Base-by-base conservation (phyloP, 1,140 invertebrate genomes). In the Psilanteris sp. region DNA sequence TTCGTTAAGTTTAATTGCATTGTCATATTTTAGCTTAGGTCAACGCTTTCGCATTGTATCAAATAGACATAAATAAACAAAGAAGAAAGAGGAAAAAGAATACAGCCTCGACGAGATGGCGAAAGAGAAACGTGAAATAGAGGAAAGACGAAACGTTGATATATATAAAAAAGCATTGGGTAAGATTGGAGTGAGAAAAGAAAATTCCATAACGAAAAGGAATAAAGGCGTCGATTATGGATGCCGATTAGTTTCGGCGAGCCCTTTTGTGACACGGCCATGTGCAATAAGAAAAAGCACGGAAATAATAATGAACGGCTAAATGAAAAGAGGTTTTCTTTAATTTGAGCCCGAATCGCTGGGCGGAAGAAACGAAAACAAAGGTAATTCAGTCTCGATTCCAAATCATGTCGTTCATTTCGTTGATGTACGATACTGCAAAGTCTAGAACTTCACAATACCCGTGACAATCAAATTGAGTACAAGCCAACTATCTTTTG, bases 281-380 rank as follows among this genome's bases (percentile, higher is more conserved):
- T 43, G 52, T 26, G 52, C 41, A 41, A 54, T 20, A 16, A 1
- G 16, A 22, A 55, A 55, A 20, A 55, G 36, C 43, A 14, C 18
- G 31, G 24, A 13, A 41, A 22, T 39, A 26, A 11, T 57, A 57
- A 57, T 57, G 54, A 57, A 57, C 26, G 37, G 16, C 27, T 57
- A 57, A 57, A 57, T 57, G 37, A 13, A 34, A 44, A 37, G 36
- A 39, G 36, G 24, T n/a, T n/a, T 4, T 26, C 39, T 34, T 24
- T 39, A 57, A 43, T 43, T 44, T 31, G 36, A 32, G 36, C 11
- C 24, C 8, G 36, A 39, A 41, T 14, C 24, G 36, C 18, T 2
- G 39, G 37, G 10, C 27, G 27, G 29, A 57, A 57, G 54, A 57
- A 55, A 44, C 26, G 54, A 57, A 57, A 57, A 57, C 54, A 57